Base-by-base conservation (phyloP, 2,797 vertebrate species). In the Perodicticus potto region DNA sequence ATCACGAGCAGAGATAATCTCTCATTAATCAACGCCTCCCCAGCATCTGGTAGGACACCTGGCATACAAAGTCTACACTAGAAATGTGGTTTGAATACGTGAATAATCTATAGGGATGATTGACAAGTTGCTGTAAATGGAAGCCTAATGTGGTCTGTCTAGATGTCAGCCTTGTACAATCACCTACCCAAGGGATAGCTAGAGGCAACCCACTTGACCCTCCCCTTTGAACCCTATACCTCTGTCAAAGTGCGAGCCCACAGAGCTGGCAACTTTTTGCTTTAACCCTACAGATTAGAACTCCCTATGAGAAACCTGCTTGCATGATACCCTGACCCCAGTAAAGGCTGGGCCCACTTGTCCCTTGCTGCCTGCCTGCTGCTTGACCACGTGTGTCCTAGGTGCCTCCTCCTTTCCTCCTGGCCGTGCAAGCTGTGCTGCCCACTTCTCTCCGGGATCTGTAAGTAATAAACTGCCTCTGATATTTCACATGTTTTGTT, bases 351-450 rank as follows among this genome's bases (percentile, higher is more conserved):
- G 7, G 8, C 73, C 25, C 23, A 16, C 4, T 25, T 4, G n/a
- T 32, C 49, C 4, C 14, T 25, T 37, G 29, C 34, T 34, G 25
- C 12, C 13, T 13, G 25, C 6, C 12, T 72, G 37, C 70, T 32
- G 43, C 7, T 3, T 70, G 25, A 37, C 13, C 0, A 7, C 43
- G 19, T 4, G 2, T 43, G 8, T 19, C 8, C 59, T 34, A 4
- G 5, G 27, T 16, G 16, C 5, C 32, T 65, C 45, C 9, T 10
- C 9, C 9, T 25, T 69, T 25, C 19, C 65, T 20, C 10, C 27
- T n/a, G 27, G 25, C 43, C 72, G 6, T 27, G 40, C 1, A 14
- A 16, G 34, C 20, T 1, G 2, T 3, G 5, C 19, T 19, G 3
- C 27, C 25, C 4, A 49, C 19, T 14, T 55, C 65, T 72, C 2